phyloP scores from a whole-genome alignment of 2,888 invertebrate species.

The Rhorus exstirpatorius region DNA sequence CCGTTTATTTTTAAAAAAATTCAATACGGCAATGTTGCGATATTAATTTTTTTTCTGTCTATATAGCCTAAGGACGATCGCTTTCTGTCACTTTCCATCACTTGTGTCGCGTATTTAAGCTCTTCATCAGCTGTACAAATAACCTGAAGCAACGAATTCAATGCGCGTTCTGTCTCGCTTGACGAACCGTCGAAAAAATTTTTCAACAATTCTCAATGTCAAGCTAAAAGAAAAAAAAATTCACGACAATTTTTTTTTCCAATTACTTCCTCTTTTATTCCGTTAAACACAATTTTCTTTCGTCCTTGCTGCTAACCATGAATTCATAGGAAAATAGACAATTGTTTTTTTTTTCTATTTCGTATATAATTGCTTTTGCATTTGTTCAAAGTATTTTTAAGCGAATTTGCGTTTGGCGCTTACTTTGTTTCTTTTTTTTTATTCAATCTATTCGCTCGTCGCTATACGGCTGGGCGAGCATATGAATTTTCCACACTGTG shows the following conservation, averaged over 20 bases:
- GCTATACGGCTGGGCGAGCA: constrained; percentile 35
- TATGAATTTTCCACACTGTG: constrained; percentile 50
- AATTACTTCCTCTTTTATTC: neutral
- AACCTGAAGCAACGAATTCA: constrained; percentile 13
- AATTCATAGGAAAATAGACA: neutral
- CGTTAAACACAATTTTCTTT: neutral
- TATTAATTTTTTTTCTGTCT: neutral
- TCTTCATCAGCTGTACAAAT: constrained; percentile 27
- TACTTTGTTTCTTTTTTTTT: constrained; percentile 38
- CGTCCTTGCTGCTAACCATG: neutral
- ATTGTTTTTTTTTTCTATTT: too few species aligned
- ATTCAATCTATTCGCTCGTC: constrained; percentile 30
- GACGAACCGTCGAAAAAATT: neutral
- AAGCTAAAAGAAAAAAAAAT: neutral
- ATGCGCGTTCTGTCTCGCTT: neutral
- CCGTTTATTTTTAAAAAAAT: too few species aligned
- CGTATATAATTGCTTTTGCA: neutral
- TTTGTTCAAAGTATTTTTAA: constrained; percentile 8
- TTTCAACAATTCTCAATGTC: too few species aligned
- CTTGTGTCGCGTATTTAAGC: neutral
- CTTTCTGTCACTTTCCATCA: neutral
- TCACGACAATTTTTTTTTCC: neutral
- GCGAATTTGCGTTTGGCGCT: neutral
- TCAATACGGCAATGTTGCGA: neutral
- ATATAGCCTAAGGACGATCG: neutral